Conservation (phyloP, 2,888 invertebrate genomes). For the Harpagoxenus sublaevis region DNA sequence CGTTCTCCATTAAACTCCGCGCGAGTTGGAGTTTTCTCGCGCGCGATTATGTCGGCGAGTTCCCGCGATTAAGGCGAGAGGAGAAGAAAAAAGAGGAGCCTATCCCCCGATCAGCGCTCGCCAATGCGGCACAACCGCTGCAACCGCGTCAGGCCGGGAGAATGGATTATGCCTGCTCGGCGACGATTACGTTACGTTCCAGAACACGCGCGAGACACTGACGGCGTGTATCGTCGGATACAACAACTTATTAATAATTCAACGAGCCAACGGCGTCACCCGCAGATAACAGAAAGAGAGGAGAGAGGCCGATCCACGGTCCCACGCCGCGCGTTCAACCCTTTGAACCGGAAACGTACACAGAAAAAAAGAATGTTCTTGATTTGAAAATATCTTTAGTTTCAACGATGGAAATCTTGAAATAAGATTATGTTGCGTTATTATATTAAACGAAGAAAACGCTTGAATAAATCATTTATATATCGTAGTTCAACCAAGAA, state of each 20-base stretch:
- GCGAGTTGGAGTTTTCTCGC: conserved; percentile 24
- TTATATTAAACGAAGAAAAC: too few relatives aligned
- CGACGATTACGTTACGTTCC: conserved; percentile 43
- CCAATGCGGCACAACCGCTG: not conserved
- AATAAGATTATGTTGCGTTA: too few relatives aligned
- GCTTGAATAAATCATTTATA: too few relatives aligned
- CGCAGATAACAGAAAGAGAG: not conserved
- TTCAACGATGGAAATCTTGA: too few relatives aligned
- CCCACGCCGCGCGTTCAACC: not conserved
- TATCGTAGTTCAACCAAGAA: too few relatives aligned
- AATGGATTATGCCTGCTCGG: conserved; percentile 27
- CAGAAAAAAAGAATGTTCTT: too few relatives aligned
- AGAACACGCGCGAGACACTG: conserved; percentile 36
- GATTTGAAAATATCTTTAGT: too few relatives aligned
- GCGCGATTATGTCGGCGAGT: conserved; percentile 21
- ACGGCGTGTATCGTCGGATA: conserved; percentile 37
- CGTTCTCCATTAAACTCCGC: conserved; percentile 10
- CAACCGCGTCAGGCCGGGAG: not conserved
- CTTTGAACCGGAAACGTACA: conserved; percentile 1
- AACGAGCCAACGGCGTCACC: conserved; percentile 29
- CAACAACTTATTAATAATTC: conserved; percentile 58
- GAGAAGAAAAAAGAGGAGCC: not conserved
- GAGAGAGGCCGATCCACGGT: not conserved
- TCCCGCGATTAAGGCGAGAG: conserved; percentile 40
- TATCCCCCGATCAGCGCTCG: not conserved